Evolutionary conservation across 30 jellyfish, hydroid and myxozoan genomes (phyloP).

Genomic region (Mastigias papua): DNA sequence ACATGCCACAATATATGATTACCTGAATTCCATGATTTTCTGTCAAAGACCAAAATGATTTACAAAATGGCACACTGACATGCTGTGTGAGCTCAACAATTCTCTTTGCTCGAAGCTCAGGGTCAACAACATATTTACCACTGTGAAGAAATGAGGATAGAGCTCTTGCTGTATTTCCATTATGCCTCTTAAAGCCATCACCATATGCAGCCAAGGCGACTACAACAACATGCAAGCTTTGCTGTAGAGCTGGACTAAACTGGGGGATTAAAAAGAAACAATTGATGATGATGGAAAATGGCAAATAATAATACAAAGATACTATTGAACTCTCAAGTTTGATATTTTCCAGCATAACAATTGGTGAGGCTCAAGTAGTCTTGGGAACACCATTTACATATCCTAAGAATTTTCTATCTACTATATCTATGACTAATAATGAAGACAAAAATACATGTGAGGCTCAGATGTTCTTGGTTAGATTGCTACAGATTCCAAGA

Average conservation of each 20-base stretch:
- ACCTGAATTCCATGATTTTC: constrained; percentile 98
- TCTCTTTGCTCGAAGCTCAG: constrained; percentile 95
- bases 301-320: too few relatives aligned
- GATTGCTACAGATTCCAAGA: too few relatives aligned
- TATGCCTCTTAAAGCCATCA: constrained; percentile 92
- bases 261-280: not conserved
- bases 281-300: not conserved
- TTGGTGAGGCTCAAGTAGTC: not conserved
- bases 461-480: too few relatives aligned
- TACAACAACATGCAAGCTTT: constrained; percentile 83
- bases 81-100: constrained; percentile 92
- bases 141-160: constrained; percentile 92
- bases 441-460: not conserved
- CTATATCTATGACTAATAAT: not conserved
- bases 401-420: too few relatives aligned
- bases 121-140: constrained; percentile 95
- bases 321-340: not conserved
- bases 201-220: constrained; percentile 99
- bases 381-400: not conserved
- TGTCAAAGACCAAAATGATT: constrained; percentile 96
- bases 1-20: not conserved
- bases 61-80: constrained; percentile 87
- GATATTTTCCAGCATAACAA: not conserved
- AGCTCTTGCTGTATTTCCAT: constrained; percentile 89
- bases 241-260: constrained; percentile 90